Base-by-base conservation (phyloP, 2,797 vertebrate genomes). In the Xiphophorus birchmanni region DNA sequence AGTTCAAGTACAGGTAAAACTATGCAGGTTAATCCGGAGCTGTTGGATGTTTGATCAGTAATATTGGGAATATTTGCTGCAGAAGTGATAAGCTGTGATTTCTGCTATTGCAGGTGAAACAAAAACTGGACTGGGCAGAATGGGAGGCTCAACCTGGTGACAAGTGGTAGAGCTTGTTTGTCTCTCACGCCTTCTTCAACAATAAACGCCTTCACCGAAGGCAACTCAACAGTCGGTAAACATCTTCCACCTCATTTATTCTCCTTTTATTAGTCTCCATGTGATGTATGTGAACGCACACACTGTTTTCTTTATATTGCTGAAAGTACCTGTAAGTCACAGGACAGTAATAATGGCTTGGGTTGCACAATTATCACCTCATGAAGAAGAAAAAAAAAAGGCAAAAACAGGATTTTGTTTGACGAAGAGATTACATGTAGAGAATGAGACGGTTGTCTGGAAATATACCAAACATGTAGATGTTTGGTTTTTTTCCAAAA, bases 121-220 rank as follows among this genome's bases (percentile, higher is more conserved):
- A 71, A 87, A 42, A 92, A 92, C 87, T 87, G 82, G 89, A 88
- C 84, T 45, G 88, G 86, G 86, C 82, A 84, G 91, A 90, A 79
- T 42, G 67, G 69, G 89, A 87, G 89, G 87, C 75, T 82, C 23
- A 80, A 77, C 83, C 83, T 80, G 86, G 87, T 86, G 81, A 90
- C 32, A 91, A 93, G 89, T 82, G 74, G 93, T 52, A 78, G 86
- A 92, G 90, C 93, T 87, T 8, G 93, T 94, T 93, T 86, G 37
- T 89, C 74, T 91, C 87, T 76, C 86, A 90, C 79, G 56, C 80
- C 86, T 91, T 82, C 65, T 91, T 82, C 54, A 83, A 92, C 92
- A 94, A 90, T 87, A 83, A 79, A 78, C 3, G 47, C 79, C 86
- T 91, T 93, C 79, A 91, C 73, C 79, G 45, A 83, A 88, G 78